phyloP scores from a whole-genome alignment of 2,797 vertebrate genomes.

The Bradypodion ventrale region DNA sequence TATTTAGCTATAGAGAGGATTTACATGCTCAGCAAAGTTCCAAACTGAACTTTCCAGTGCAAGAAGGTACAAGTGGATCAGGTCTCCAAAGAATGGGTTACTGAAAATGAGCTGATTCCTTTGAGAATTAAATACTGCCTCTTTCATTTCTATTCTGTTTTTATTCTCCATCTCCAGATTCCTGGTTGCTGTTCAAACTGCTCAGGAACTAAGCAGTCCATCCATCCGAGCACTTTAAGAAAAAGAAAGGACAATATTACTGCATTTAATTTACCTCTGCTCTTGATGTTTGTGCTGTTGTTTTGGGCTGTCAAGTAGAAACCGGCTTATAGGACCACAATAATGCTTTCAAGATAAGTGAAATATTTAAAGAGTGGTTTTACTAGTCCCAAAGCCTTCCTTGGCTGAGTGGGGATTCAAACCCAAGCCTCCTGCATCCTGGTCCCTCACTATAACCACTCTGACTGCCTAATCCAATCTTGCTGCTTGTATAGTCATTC shows the following conservation, averaged over 20 bases:
- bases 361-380: no score
- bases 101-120: constrained; percentile 52
- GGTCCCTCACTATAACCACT: no score
- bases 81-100: constrained; percentile 52
- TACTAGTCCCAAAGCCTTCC: no score
- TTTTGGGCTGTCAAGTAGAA: no score
- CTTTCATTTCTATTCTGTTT: background rate
- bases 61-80: background rate
- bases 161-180: constrained; percentile 23
- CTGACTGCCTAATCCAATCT: constrained; percentile 10
- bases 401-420: no score
- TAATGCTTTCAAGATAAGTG: no score
- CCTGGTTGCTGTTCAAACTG: constrained; percentile 55
- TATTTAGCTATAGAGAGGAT: no score
- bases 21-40: background rate
- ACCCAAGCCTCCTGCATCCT: no score
- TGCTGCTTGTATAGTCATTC: constrained; percentile 33
- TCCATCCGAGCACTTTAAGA: background rate
- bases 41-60: background rate
- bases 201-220: constrained; percentile 45
- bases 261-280: constrained; percentile 41
- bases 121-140: constrained; percentile 57
- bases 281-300: constrained; percentile 40
- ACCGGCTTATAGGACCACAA: no score
- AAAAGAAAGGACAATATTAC: constrained; percentile 47